phyloP scores from a whole-genome alignment of 2,113 vertebrate genomes.

The Atractosteus spatula region DNA sequence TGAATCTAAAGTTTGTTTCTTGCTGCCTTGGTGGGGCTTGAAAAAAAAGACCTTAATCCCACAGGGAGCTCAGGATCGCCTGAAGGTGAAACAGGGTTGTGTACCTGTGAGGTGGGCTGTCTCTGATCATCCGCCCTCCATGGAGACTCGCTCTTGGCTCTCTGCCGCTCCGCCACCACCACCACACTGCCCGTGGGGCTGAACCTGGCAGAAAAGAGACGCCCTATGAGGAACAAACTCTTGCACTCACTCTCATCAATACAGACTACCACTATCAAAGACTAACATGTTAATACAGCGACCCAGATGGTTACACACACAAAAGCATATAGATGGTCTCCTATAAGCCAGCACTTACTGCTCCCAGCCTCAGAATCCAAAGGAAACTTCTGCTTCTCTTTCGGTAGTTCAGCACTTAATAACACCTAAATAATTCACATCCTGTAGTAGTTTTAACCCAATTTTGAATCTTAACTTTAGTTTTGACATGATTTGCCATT shows the following conservation, averaged over 20 bases:
- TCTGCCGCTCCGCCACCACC: constrained; percentile 80
- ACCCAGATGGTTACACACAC: constrained; percentile 9
- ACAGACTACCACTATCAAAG: neutral
- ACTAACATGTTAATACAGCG: neutral
- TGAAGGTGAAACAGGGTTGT: constrained; percentile 70
- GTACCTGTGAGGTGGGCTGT: constrained; percentile 80
- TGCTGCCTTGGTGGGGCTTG: too few species aligned
- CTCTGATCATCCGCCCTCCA: constrained; percentile 84
- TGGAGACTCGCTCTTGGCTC: constrained; percentile 93
- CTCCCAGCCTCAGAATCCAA: too few species aligned
- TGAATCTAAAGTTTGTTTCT: too few species aligned
- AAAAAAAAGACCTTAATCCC: neutral
- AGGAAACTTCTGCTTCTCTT: too few species aligned
- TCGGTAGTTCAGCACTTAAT: too few species aligned
- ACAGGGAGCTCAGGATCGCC: constrained; percentile 25
- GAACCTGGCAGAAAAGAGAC: constrained; percentile 68
- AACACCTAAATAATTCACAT: too few species aligned
- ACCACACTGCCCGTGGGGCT: constrained; percentile 93
- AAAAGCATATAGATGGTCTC: neutral
- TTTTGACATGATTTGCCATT: too few species aligned
- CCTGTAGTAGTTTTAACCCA: too few species aligned
- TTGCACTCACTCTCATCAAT: neutral
- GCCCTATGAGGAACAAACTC: neutral
- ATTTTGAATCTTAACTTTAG: too few species aligned
- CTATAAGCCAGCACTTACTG: too few species aligned